Conservation (phyloP, 2,797 vertebrate species). For the Kryptolebias ocellatus region DNA sequence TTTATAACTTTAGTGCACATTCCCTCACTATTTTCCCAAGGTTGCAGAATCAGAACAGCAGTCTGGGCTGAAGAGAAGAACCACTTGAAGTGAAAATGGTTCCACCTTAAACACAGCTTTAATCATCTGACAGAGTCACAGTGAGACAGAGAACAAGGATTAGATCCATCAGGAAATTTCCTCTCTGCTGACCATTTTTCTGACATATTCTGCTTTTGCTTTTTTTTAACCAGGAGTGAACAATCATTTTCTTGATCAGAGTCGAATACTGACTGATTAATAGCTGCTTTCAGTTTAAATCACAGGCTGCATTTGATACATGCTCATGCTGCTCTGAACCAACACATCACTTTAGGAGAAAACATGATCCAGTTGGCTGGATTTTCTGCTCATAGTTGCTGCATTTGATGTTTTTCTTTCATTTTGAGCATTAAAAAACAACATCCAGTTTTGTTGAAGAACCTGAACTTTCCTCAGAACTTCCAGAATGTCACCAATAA, state of each 20-base stretch:
- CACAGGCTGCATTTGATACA: constrained; percentile 44
- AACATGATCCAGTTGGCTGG: constrained; percentile 12
- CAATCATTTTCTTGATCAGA: constrained; percentile 41
- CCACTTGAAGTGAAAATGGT: constrained; percentile 20
- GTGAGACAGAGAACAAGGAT: neutral
- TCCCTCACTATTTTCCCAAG: constrained; percentile 10
- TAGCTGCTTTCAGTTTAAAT: constrained; percentile 49
- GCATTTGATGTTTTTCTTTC: neutral
- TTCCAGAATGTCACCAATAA: neutral
- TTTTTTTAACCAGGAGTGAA: neutral
- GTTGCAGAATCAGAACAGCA: neutral
- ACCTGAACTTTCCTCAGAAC: neutral
- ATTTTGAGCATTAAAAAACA: neutral
- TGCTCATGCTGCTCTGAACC: constrained; percentile 23
- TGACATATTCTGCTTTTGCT: neutral
- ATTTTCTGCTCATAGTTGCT: constrained; percentile 4
- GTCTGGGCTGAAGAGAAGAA: constrained; percentile 19
- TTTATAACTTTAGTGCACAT: constrained; percentile 22
- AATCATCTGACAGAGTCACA: constrained; percentile 14
- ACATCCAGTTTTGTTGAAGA: no score
- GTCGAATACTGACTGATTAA: constrained; percentile 32
- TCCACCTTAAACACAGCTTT: constrained; percentile 22
- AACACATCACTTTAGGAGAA: constrained; percentile 4
- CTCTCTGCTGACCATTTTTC: neutral
- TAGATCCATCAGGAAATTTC: constrained; percentile 7